Base-by-base conservation (phyloP, 2,113 vertebrate species). In the Regulus satrapa region DNA sequence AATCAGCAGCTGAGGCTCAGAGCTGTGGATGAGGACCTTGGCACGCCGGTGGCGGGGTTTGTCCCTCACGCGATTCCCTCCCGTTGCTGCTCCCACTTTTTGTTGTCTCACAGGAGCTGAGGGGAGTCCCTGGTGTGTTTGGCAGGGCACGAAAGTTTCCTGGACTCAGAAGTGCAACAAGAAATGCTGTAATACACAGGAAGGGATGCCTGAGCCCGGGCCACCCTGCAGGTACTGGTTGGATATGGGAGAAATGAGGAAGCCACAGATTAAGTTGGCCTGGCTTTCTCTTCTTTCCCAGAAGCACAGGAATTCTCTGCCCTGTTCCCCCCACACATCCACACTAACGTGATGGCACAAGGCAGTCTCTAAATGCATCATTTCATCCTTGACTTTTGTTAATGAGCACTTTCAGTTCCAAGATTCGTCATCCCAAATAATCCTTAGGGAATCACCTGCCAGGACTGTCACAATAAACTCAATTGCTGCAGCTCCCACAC, bases 1-100 rank as follows among this genome's bases (percentile, higher is more conserved):
- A 95, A 93, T 92, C 96, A 96, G 94, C 94, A 55, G 74, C 62
- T 85, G 34, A 63, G 87, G 54, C 87, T 85, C 52, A 21, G 29
- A 94, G 92, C 62, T 93, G 94, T 93, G 49, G 3, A 94, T 93
- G 45, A 62, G 88, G 54, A 46, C 58, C 71, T 18, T 8, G 77
- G 86, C 71, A 59, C 1, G n/a, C n/a, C n/a, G n/a, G n/a, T n/a
- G n/a, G n/a, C n/a, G n/a, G n/a, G n/a, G n/a, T 20, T 66, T 55
- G 93, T 62, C 94, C 96, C 94, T 92, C 94, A 51, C 1, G 11
- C 14, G 74, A 85, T 88, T n/a, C n/a, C n/a, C n/a, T n/a, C 94
- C 56, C 25, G 2, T 31, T 14, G 34, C 81, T 78, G 0, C 77
- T 61, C 81, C 38, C 72, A 69, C 14, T 17, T 73, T 29, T 73